Base-by-base conservation (phyloP, 2,888 invertebrate genomes). In the Nomada lathburiana region DNA sequence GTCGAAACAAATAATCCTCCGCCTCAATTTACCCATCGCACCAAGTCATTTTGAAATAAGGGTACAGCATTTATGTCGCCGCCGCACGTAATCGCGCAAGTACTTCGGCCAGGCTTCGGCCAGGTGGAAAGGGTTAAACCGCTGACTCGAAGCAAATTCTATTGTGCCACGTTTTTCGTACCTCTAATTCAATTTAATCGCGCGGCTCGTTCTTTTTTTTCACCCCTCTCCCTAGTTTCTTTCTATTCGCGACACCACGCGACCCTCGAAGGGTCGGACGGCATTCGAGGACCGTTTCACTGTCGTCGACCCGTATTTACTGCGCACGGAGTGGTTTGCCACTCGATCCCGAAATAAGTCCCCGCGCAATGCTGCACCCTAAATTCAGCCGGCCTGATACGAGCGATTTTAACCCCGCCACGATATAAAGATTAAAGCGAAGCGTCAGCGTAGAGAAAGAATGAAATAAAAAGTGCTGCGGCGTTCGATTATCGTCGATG, bases 261-360 rank as follows among this genome's bases (percentile, higher is more conserved):
- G 36, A 23, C 53, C 23, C 47, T 47, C 44, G 13, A 76, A 63
- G 76, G 63, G 62, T 69, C 29, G 68, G 52, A 65, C 50, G 20
- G 55, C 55, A 36, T n/a, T 79, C 63, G 80, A 78, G 80, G 80
- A 68, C 59, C 68, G 74, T 75, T 82, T 79, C 74, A 70, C 74
- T 76, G 84, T 80, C 78, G 71, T 55, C 76, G 77, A 59, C 60
- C 73, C 57, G 67, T 63, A 65, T 84, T 70, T 47, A 60, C 62
- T 82, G 67, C 71, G n/a, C 10, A 36, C 70, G 53, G 75, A 83
- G 84, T 84, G 83, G 60, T 71, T 36, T 76, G 73, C 74, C 80
- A 84, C 83, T 87, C 80, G 81, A 80, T 87, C 82, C 87, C 83
- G 84, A 84, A 89, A 89, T 88, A 89, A 87, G 81, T 83, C 77